phyloP scores from a whole-genome alignment of 1,140 invertebrate species.

The Scaptomyza graminum region DNA sequence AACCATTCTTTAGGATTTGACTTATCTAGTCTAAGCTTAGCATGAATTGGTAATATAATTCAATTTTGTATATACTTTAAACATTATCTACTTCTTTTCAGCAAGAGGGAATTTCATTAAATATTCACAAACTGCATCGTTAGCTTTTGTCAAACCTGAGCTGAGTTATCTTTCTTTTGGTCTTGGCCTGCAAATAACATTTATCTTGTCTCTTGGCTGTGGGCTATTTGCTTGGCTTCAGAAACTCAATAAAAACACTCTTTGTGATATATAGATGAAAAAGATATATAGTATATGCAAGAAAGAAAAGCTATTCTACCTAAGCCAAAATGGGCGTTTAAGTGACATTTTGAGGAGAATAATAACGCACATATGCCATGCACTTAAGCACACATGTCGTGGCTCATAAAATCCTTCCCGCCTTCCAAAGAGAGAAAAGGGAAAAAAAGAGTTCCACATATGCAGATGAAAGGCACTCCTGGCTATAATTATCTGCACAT shows the following conservation, averaged over 20 bases:
- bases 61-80: neutral
- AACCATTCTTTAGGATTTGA: neutral
- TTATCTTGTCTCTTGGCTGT: neutral
- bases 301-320: neutral
- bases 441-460: constrained; percentile 21
- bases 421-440: neutral
- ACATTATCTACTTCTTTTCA: neutral
- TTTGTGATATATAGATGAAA: neutral
- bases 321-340: constrained; percentile 1
- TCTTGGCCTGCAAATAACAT: constrained; percentile 1
- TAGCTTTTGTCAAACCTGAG: neutral
- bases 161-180: neutral
- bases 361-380: neutral
- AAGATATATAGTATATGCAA: neutral
- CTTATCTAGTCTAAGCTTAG: neutral
- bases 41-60: neutral
- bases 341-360: constrained; percentile 6
- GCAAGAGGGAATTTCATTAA: neutral
- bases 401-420: constrained; percentile 6
- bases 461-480: constrained; percentile 20
- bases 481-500: constrained; percentile 56
- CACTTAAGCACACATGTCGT: constrained; percentile 17
- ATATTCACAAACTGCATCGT: neutral
- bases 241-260: neutral
- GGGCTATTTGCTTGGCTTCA: neutral